Percentiles rank a stretch among this genome's conserved stretches.
Conservation (phyloP, 2,888 invertebrate genomes). For the Ochlodes sylvanus region DNA sequence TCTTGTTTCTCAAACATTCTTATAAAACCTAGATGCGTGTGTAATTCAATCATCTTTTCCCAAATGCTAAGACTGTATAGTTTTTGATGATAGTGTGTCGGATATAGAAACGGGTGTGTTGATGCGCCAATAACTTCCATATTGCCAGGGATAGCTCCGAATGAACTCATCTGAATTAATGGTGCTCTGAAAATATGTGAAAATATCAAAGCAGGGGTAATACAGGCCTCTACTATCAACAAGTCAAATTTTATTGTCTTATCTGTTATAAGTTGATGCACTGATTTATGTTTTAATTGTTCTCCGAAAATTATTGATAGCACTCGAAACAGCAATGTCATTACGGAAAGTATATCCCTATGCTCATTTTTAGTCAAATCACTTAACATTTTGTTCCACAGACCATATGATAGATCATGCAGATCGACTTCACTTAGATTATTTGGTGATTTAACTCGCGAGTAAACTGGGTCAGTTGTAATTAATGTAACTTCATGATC, state of each 20-base stretch:
- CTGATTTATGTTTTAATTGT: neutral
- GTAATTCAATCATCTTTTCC: slow-evolving; percentile 2
- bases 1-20: neutral
- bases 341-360: neutral
- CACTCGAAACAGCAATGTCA: neutral
- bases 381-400: neutral
- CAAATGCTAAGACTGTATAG: slow-evolving; percentile 14
- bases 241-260: slow-evolving; percentile 50
- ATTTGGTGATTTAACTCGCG: neutral
- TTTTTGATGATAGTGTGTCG: slow-evolving; percentile 11
- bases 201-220: slow-evolving; percentile 45
- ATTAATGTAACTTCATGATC: slow-evolving; percentile 3
- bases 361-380: neutral
- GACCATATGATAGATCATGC: neutral
- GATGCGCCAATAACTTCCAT: slow-evolving; percentile 47
- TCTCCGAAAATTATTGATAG: neutral
- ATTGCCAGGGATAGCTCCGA: slow-evolving; percentile 44
- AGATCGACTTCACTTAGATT: neutral
- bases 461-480: slow-evolving; percentile 3
- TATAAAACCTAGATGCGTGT: neutral
- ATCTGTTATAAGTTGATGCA: neutral
- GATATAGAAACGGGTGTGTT: slow-evolving; percentile 48
- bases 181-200: slow-evolving; percentile 53
- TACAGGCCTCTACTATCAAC: slow-evolving; percentile 51
- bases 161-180: slow-evolving; percentile 53